Evolutionary conservation across 2,797 vertebrate genomes (phyloP).

Genomic region (Dallia pectoralis): DNA sequence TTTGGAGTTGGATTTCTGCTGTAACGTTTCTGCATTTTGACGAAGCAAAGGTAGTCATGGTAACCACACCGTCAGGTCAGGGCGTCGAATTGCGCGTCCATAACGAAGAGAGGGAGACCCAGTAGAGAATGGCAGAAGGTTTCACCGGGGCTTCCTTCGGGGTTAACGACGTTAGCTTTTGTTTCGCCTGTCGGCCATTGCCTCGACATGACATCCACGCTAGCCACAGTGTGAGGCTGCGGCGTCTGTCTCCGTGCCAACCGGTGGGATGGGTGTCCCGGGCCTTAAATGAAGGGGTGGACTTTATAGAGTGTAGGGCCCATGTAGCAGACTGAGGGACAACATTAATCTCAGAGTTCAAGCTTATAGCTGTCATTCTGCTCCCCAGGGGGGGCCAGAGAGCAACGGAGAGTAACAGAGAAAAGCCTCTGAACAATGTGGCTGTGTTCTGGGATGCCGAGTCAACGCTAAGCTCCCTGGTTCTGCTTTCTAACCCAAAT

Average conservation of each 20-base stretch:
- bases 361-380: slow-evolving; percentile 16
- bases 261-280: background rate
- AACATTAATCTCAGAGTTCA: slow-evolving; percentile 19
- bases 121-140: background rate
- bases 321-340: slow-evolving; percentile 11
- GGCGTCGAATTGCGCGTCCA: background rate
- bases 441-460: background rate
- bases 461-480: no score
- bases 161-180: background rate
- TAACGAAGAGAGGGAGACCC: background rate
- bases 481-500: no score
- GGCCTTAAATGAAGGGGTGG: slow-evolving; percentile 17
- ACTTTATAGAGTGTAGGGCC: slow-evolving; percentile 15
- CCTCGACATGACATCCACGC: slow-evolving; percentile 7
- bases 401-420: no score
- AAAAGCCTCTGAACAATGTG: background rate
- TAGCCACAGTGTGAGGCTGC: background rate
- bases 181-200: background rate
- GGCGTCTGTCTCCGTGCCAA: slow-evolving; percentile 7
- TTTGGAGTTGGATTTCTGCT: background rate
- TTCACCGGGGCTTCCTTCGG: background rate
- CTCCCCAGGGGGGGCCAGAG: background rate
- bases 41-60: slow-evolving; percentile 4
- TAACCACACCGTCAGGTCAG: slow-evolving; percentile 12
- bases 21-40: background rate